A percentile compares a stretch with the other conserved stretches of the same genome.
Evolutionary conservation across 1,140 invertebrate genomes (phyloP).

Genomic region (Ips nitidus): DNA sequence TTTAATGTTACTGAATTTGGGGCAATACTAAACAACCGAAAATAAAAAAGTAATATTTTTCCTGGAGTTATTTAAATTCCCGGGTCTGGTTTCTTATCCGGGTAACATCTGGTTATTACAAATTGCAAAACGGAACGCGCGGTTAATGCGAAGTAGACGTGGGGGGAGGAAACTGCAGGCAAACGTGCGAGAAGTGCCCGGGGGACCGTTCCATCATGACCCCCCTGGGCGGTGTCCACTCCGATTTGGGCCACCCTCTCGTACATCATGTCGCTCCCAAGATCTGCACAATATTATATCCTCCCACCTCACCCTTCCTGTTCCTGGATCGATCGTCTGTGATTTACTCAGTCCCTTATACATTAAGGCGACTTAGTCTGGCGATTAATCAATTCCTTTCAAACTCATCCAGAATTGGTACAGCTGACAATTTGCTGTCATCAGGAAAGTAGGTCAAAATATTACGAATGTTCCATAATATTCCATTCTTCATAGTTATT

Average conservation of each 20-base stretch:
- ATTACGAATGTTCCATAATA: background rate
- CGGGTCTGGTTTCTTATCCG: conserved; percentile 19
- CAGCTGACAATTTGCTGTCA: too few relatives aligned
- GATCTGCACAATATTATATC: conserved; percentile 16
- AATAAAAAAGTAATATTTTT: conserved; percentile 9
- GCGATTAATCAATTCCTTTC: too few relatives aligned
- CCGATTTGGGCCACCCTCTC: conserved; percentile 27
- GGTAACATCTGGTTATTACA: conserved; percentile 32
- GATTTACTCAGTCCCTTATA: background rate
- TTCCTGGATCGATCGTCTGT: conserved; percentile 1
- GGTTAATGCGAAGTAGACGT: conserved; percentile 35
- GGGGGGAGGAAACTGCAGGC: conserved; percentile 23
- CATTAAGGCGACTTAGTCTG: too few relatives aligned
- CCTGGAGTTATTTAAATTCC: conserved; percentile 26
- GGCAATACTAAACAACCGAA: too few relatives aligned
- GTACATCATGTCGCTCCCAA: conserved; percentile 34
- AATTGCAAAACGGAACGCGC: conserved; percentile 24
- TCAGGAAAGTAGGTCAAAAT: too few relatives aligned
- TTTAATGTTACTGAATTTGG: too few relatives aligned
- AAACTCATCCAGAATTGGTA: too few relatives aligned
- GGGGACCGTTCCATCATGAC: conserved; percentile 39
- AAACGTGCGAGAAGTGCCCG: conserved; percentile 36
- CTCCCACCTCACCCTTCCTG: background rate
- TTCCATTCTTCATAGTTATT: background rate
- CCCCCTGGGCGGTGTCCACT: conserved; percentile 35